These are phyloP conservation scores for Parazoanthus darwini DNA, from an alignment of 92 coral and sea anemone species.

Conservation along the genomic window DNA sequence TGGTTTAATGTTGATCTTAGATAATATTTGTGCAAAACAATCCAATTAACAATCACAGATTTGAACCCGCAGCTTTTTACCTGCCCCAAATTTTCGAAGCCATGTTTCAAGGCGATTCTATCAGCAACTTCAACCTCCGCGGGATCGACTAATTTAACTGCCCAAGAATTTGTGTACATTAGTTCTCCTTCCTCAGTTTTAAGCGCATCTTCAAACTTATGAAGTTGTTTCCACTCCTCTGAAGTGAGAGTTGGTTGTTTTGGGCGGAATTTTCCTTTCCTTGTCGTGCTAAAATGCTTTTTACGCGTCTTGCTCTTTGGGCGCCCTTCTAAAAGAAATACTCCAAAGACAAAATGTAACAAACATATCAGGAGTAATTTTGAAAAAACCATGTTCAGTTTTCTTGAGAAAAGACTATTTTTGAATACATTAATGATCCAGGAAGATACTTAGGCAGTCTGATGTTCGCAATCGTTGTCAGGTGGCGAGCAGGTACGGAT, in stretches of 20 bases:
- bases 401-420: constrained; percentile 37
- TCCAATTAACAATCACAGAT: constrained; percentile 8
- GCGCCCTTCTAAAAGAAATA: constrained; percentile 42
- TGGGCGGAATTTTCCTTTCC: constrained; percentile 49
- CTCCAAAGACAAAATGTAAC: constrained; percentile 39
- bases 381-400: constrained; percentile 52
- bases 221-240: constrained; percentile 90
- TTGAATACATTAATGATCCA: constrained; percentile 64
- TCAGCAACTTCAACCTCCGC: constrained; percentile 97
- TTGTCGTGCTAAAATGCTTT: constrained; percentile 40
- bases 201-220: constrained; percentile 95
- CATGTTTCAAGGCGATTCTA: constrained; percentile 91
- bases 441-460: constrained; percentile 79
- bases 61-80: constrained; percentile 60
- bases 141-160: constrained; percentile 79
- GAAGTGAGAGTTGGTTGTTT: constrained; percentile 61
- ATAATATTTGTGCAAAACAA: constrained; percentile 21
- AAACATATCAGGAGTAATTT: constrained; percentile 40
- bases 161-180: constrained; percentile 95
- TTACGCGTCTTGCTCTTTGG: constrained; percentile 32
- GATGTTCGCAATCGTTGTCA: constrained; percentile 57
- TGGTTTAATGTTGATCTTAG: not conserved
- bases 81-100: constrained; percentile 95
- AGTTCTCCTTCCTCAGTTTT: constrained; percentile 90
- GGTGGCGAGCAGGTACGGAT: constrained; percentile 74